phyloP scores from a whole-genome alignment of 2,797 vertebrate genomes.

The Leptatherina wallacei region DNA sequence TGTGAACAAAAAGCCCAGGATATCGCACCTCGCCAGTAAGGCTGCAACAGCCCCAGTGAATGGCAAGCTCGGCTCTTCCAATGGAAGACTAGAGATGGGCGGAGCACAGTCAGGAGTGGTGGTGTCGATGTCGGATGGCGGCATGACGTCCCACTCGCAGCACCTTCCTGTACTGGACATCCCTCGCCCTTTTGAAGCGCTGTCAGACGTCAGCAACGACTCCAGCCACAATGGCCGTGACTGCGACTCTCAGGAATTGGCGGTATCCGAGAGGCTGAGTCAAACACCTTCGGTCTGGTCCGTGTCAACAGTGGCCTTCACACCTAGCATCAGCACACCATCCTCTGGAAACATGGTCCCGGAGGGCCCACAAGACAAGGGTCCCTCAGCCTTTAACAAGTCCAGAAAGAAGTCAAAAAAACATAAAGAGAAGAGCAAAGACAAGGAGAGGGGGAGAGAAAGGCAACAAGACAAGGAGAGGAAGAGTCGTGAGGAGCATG shows the following conservation, averaged over 20 bases:
- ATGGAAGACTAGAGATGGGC: slow-evolving; percentile 83
- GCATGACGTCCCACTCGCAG: slow-evolving; percentile 77
- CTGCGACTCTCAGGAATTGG: slow-evolving; percentile 84
- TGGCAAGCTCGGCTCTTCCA: slow-evolving; percentile 87
- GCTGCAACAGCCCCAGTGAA: slow-evolving; percentile 85
- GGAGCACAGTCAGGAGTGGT: slow-evolving; percentile 45
- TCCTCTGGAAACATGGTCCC: slow-evolving; percentile 55
- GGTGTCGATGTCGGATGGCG: slow-evolving; percentile 51
- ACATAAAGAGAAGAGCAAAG: slow-evolving; percentile 90
- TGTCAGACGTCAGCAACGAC: slow-evolving; percentile 92
- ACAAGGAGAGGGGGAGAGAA: slow-evolving; percentile 73
- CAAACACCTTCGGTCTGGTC: slow-evolving; percentile 69
- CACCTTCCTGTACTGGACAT: slow-evolving; percentile 85
- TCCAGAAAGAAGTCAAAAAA: slow-evolving; percentile 95
- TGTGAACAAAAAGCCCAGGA: slow-evolving; percentile 92
- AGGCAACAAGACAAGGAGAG: slow-evolving; percentile 60
- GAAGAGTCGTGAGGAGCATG: slow-evolving; percentile 68
- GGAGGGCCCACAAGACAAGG: slow-evolving; percentile 53
- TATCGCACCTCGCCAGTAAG: slow-evolving; percentile 91
- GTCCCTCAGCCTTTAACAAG: slow-evolving; percentile 78
- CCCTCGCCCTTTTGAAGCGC: slow-evolving; percentile 87
- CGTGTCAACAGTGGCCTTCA: slow-evolving; percentile 21
- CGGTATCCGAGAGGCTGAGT: slow-evolving; percentile 80
- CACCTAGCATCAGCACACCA: slow-evolving; percentile 39
- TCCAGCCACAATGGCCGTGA: slow-evolving; percentile 89